Evolutionary conservation across 2,113 vertebrate species (phyloP).

Genomic region (Pelvicachromis taeniatus): DNA sequence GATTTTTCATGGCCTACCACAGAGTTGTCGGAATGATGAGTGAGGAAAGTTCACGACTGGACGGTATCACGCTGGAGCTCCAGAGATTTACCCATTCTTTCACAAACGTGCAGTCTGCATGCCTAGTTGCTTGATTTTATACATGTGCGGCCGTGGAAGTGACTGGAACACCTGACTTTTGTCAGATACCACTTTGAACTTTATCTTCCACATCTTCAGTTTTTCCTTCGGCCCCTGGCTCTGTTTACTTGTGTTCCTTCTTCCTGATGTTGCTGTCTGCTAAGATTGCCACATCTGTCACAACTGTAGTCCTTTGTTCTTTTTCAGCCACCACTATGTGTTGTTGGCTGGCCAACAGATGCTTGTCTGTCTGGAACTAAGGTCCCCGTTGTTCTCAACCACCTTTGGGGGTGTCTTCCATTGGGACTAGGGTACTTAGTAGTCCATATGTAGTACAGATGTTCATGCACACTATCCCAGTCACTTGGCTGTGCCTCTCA

Average conservation of each 20-base stretch:
- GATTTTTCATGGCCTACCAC: background rate
- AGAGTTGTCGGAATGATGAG: no score
- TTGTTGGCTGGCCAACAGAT: background rate
- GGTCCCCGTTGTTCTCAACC: background rate
- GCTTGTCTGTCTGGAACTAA: background rate
- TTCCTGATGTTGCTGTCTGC: background rate
- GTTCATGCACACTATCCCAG: background rate
- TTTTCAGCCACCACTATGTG: background rate
- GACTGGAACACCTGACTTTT: background rate
- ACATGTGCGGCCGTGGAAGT: background rate
- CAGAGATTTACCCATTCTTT: background rate
- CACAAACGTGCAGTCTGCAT: accelerated
- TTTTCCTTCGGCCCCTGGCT: no score
- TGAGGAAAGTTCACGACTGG: background rate
- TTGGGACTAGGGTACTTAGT: background rate
- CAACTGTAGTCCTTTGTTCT: background rate
- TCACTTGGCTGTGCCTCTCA: background rate
- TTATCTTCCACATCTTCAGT: no score
- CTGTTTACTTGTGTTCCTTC: background rate
- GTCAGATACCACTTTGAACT: no score
- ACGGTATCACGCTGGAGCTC: background rate
- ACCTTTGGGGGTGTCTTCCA: background rate
- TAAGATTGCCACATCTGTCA: background rate
- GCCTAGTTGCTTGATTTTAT: background rate
- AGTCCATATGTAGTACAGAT: background rate